Conservation (phyloP, 2,888 invertebrate genomes). For the Folsomia candida region DNA sequence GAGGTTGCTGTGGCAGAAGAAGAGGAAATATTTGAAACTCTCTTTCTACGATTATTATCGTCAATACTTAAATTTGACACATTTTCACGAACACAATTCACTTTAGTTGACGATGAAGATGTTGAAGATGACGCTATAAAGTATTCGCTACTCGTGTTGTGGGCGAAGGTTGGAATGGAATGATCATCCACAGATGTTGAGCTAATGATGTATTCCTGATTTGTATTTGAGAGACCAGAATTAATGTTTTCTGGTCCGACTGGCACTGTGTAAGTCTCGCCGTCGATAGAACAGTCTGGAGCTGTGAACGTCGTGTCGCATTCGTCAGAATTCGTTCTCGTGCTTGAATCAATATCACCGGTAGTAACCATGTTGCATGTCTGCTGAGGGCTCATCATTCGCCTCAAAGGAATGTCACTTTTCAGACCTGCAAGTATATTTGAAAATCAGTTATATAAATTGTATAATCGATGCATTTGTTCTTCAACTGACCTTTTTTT, state of each 20-base stretch:
- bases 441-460: not conserved
- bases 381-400: not conserved
- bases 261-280: not conserved
- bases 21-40: not conserved
- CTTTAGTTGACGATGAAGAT: not conserved
- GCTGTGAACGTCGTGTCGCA: not conserved
- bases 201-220: not conserved
- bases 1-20: not conserved
- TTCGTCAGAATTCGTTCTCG: not conserved
- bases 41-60: not conserved
- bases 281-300: not conserved
- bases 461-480: not conserved
- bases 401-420: constrained; percentile 8
- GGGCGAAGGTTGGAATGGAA: not conserved
- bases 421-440: constrained; percentile 2
- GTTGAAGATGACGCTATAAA: not conserved
- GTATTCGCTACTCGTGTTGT: not conserved
- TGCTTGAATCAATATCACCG: not conserved
- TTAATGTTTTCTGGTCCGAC: not conserved
- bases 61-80: constrained; percentile 8
- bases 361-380: not conserved
- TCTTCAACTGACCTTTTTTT: constrained; percentile 56
- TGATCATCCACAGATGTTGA: too few species aligned
- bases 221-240: not conserved
- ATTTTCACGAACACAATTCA: constrained; percentile 10